Percentiles rank a stretch among this genome's conserved stretches.
Conservation (phyloP, 2,797 vertebrate species). For the Cyclopterus lumpus region DNA sequence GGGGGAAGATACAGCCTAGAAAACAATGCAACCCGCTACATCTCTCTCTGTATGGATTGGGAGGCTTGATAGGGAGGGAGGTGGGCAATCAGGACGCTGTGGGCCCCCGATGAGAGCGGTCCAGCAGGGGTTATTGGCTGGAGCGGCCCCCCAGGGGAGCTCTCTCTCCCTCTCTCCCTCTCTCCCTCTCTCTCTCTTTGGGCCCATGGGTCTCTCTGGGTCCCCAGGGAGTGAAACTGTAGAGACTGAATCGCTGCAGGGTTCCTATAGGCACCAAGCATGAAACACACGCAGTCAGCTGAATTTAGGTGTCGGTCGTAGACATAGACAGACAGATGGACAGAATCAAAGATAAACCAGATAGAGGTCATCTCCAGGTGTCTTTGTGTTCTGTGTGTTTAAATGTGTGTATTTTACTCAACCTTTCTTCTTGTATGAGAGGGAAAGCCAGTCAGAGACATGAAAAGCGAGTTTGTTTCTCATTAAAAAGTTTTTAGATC, state of each 20-base stretch:
- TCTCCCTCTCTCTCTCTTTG: constrained; percentile 27
- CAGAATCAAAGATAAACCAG: constrained; percentile 33
- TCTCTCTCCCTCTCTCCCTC: constrained; percentile 34
- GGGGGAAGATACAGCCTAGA: constrained; percentile 54
- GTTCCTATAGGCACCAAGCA: constrained; percentile 70
- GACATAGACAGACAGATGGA: constrained; percentile 51
- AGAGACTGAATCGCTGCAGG: constrained; percentile 63
- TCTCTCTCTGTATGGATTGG: constrained; percentile 68
- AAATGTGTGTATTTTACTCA: constrained; percentile 32
- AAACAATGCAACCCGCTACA: constrained; percentile 67
- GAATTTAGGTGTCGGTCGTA: constrained; percentile 51
- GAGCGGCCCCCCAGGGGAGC: constrained; percentile 59
- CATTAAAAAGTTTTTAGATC: constrained; percentile 42
- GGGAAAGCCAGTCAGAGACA: neutral
- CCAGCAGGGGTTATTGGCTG: constrained; percentile 76
- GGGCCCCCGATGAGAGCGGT: constrained; percentile 66
- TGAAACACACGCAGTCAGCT: constrained; percentile 29
- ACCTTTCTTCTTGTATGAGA: neutral
- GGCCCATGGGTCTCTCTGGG: constrained; percentile 49
- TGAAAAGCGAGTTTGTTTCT: constrained; percentile 42
- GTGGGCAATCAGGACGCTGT: constrained; percentile 69
- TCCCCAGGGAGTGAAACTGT: constrained; percentile 66
- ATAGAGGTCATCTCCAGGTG: constrained; percentile 16
- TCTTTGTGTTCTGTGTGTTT: constrained; percentile 25
- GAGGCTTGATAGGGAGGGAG: constrained; percentile 69